phyloP scores from a whole-genome alignment of 1,140 invertebrate genomes.

The Maconellicoccus hirsutus region DNA sequence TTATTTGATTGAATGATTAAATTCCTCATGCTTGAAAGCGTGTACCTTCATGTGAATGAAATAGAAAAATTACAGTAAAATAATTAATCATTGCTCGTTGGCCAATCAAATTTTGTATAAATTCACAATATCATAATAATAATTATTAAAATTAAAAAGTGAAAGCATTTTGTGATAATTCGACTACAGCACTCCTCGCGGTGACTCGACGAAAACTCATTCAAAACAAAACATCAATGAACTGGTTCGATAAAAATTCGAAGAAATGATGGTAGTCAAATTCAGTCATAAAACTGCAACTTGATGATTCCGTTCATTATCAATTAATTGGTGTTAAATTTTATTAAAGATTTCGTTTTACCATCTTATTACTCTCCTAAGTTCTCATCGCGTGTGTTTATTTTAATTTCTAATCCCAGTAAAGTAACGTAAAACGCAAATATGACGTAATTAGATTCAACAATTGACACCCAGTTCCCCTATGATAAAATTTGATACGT shows the following conservation, averaged over 20 bases:
- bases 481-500: too few species aligned
- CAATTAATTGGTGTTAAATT: neutral
- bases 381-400: neutral
- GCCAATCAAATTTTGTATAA: too few species aligned
- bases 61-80: too few species aligned
- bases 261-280: neutral
- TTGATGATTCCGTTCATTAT: conserved; percentile 3
- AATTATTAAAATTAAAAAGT: too few species aligned
- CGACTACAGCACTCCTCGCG: neutral
- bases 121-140: too few species aligned
- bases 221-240: neutral
- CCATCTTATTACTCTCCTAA: too few species aligned
- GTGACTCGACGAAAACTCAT: neutral
- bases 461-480: neutral
- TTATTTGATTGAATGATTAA: too few species aligned
- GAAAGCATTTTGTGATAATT: too few species aligned
- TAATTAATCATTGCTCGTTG: too few species aligned
- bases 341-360: neutral
- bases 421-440: neutral
- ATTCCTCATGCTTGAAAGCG: too few species aligned
- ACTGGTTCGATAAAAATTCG: neutral
- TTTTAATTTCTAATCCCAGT: neutral
- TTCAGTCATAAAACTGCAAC: neutral
- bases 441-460: neutral
- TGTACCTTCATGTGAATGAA: too few species aligned